Conservation (phyloP, 2,113 vertebrate genomes). For the Peromyscus maniculatus region DNA sequence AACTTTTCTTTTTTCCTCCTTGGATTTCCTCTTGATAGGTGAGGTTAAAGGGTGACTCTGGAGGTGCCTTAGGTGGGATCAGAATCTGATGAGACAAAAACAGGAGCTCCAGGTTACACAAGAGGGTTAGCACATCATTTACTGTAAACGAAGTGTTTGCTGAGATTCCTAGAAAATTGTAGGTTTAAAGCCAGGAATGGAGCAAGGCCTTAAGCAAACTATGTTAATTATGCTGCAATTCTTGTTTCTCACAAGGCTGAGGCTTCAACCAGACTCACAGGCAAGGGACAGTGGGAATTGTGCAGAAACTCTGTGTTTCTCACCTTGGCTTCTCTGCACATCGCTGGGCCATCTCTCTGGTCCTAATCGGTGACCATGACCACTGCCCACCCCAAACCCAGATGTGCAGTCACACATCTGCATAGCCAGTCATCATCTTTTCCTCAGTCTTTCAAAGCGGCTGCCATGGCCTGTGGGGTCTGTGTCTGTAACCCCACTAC, state of each 20-base stretch:
- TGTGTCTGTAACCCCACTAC: fast-evolving
- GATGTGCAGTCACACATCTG: not conserved
- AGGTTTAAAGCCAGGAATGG: not conserved
- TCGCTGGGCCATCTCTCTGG: not conserved
- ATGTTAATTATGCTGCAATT: not conserved
- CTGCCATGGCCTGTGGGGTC: fast-evolving
- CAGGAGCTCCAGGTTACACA: not conserved
- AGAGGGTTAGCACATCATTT: not conserved
- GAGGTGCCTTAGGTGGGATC: not conserved
- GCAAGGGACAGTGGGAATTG: not conserved
- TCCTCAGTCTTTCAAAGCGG: fast-evolving
- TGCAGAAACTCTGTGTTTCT: not conserved
- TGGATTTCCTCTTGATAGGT: not conserved
- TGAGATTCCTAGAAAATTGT: constrained; percentile 13
- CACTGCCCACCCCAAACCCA: fast-evolving
- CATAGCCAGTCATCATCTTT: not conserved
- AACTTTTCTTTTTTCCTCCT: not conserved
- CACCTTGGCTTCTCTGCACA: fast-evolving
- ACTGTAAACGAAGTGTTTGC: not conserved
- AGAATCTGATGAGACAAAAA: not conserved
- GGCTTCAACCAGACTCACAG: not conserved
- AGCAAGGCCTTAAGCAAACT: not conserved
- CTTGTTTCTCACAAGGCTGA: not conserved
- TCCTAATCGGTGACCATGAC: not conserved
- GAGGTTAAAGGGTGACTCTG: not conserved